These are phyloP conservation scores for Brachionus calyciflorus DNA, from an alignment of 1,140 invertebrate genomes.

Conservation along the genomic window DNA sequence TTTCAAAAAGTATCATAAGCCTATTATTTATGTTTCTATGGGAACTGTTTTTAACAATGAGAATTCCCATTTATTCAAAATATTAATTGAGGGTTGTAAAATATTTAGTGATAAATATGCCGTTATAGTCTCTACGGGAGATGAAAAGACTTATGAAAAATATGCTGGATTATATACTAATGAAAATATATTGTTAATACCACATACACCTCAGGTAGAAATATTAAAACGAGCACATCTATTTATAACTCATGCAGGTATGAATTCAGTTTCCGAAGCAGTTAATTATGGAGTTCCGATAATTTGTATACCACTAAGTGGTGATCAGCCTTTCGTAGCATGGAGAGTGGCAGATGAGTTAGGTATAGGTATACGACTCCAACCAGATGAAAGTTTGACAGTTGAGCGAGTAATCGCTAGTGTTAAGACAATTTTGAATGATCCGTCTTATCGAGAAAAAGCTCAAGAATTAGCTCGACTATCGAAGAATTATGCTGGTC, in stretches of 20 bases:
- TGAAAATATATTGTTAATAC: constrained; percentile 28
- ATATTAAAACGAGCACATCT: constrained; percentile 35
- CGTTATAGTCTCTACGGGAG: constrained; percentile 34
- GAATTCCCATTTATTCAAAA: constrained; percentile 31
- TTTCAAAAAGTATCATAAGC: constrained; percentile 32
- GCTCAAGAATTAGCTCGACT: neutral
- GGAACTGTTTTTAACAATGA: constrained; percentile 46
- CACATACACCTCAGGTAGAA: constrained; percentile 44
- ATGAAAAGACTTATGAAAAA: constrained; percentile 42
- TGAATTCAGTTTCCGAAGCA: constrained; percentile 41
- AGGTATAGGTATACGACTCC: constrained; percentile 38
- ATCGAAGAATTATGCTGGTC: constrained; percentile 20
- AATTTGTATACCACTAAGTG: constrained; percentile 40
- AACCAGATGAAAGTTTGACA: constrained; percentile 19
- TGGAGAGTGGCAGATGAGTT: constrained; percentile 44
- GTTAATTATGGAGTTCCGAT: constrained; percentile 45
- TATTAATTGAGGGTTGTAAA: constrained; percentile 10
- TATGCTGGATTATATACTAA: neutral
- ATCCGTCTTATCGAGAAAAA: constrained; percentile 9
- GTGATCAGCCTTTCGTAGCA: constrained; percentile 44
- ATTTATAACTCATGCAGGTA: constrained; percentile 45
- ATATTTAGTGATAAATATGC: constrained; percentile 15
- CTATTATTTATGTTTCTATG: constrained; percentile 44
- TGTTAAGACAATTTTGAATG: neutral
- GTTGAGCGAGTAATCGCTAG: constrained; percentile 1